Base-by-base conservation (phyloP, 2,113 vertebrate species). In the Antechinus flavipes region DNA sequence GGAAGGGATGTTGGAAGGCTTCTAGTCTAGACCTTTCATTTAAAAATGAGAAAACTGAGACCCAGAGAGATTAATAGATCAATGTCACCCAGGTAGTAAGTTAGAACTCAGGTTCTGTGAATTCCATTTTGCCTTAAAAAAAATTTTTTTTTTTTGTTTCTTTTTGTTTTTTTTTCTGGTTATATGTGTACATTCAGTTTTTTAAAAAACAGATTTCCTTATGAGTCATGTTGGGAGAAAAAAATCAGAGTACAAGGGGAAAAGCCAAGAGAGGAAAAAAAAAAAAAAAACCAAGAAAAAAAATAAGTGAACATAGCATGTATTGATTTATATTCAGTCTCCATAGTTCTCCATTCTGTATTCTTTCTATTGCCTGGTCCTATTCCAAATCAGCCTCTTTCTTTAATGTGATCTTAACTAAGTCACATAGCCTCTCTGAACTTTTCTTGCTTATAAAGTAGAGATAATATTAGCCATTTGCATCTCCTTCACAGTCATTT, bases 361-460 rank as follows among this genome's bases (percentile, higher is more conserved):
- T 76, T 56, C 55, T 56, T 56, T 56, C 55, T 25, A 3, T 26
- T 56, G 35, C 35, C 12, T n/a, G 3, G 3, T 35, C 14, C 14
- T 76, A 76, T 27, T 53, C 49, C 23, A 89, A 96, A 27, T 91
- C 46, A 84, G 30, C 10, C 9, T 76, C 42, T 53, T 56, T 7
- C 30, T 27, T 76, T 35, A 23, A 2, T 92, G 49, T 92, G 55
- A 94, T 35, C 26, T 61, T 92, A 68, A 19, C 2, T 14, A 61
- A 46, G 23, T 93, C 84, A 46, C 30, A 91, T 89, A 76, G 49
- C 84, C 92, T 91, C 89, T 35, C 90, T n/a, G 93, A 68, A 27
- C 11, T 84, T 92, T 90, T 42, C 56, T 94, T 25, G 16, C 0
- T 91, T 95, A 89, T 94, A 55, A 96, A 97, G 89, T 96, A 90